Evolutionary conservation across 2,113 vertebrate species (phyloP).

Genomic region (Lanius ludovicianus): DNA sequence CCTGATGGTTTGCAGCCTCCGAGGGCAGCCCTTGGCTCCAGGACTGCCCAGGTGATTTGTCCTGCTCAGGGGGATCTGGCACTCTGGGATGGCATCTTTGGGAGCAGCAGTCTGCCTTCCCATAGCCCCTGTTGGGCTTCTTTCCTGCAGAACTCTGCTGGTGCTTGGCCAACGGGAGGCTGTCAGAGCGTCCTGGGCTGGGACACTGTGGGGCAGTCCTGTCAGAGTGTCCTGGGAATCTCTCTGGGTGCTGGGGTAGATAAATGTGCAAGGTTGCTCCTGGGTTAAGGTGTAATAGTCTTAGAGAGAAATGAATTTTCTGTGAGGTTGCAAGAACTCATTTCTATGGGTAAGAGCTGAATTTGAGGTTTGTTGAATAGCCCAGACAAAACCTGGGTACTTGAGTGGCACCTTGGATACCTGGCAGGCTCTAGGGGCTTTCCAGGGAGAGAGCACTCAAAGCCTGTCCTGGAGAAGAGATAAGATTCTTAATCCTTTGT

Average conservation of each 20-base stretch:
- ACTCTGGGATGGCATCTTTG: not conserved
- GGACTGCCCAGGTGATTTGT: not conserved
- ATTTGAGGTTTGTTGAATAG: not conserved
- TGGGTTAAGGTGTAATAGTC: not conserved
- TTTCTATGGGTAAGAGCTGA: not conserved
- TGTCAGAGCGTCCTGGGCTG: not conserved
- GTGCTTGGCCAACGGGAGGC: fast-evolving
- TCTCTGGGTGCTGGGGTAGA: not conserved
- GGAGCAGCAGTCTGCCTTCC: not conserved
- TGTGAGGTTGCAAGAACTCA: not conserved
- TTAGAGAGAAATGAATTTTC: not conserved
- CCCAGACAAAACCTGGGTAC: not conserved
- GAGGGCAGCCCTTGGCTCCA: not conserved
- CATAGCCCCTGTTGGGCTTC: not conserved
- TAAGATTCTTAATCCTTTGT: not conserved
- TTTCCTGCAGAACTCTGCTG: not conserved
- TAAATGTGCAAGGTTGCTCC: not conserved
- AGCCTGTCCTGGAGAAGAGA: not conserved
- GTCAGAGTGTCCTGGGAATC: not conserved
- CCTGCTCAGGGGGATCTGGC: not conserved
- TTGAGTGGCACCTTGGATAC: not conserved
- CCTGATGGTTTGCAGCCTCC: not conserved
- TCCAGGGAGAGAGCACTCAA: fast-evolving
- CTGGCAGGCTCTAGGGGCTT: not conserved
- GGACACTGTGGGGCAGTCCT: not conserved